These are phyloP conservation scores for Patiria miniata DNA, from an alignment of 35 echinoderm and acorn worm species.

Conservation along the genomic window DNA sequence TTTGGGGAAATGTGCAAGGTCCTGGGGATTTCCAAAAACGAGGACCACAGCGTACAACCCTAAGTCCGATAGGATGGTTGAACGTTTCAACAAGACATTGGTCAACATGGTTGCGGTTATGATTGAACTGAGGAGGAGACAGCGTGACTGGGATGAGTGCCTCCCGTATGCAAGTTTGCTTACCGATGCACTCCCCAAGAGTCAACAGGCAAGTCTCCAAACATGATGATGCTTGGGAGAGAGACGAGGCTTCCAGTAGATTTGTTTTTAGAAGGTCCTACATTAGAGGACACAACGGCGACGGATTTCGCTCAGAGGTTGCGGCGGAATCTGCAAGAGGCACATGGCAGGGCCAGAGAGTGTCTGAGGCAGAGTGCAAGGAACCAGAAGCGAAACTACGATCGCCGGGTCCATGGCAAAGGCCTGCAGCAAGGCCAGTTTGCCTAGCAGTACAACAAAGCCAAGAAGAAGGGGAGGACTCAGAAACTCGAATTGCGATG, in stretches of 20 bases:
- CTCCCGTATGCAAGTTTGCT: constrained; percentile 44
- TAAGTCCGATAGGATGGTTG: constrained; percentile 1
- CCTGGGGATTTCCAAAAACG: not conserved
- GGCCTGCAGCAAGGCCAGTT: constrained; percentile 11
- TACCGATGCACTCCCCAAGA: constrained; percentile 49
- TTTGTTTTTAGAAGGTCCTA: not conserved
- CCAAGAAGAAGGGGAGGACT: constrained; percentile 6
- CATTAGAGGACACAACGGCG: not conserved
- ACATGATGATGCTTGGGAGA: constrained; percentile 52
- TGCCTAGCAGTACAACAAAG: constrained; percentile 23
- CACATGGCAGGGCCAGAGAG: constrained; percentile 25
- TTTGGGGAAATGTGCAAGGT: constrained; percentile 18
- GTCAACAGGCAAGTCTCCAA: constrained; percentile 57
- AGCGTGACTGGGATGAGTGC: constrained; percentile 39
- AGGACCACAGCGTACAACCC: constrained; percentile 9
- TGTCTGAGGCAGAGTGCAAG: constrained; percentile 18
- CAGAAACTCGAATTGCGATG: constrained; percentile 41
- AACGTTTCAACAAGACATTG: constrained; percentile 36
- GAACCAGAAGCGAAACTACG: constrained; percentile 44
- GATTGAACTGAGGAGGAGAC: not conserved
- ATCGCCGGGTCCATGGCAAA: not conserved
- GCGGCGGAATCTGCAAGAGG: not conserved
- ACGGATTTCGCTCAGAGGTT: constrained; percentile 5
- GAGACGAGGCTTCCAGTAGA: constrained; percentile 16
- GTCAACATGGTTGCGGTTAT: constrained; percentile 35